Base-by-base conservation (phyloP, 2,888 invertebrate species). In the Scotopteryx bipunctaria region DNA sequence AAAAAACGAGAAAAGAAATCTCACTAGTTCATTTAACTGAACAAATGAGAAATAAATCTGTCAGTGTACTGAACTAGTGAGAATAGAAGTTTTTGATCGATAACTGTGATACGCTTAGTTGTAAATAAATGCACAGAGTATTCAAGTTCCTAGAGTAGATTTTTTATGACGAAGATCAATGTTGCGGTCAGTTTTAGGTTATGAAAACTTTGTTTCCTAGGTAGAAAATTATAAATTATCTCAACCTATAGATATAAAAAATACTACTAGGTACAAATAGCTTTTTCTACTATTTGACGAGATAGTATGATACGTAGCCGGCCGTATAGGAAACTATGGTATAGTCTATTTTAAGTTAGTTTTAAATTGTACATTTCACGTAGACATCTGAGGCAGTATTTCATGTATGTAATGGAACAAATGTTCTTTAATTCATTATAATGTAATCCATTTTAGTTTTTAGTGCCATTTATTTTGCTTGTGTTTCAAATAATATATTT, bases 321-420 rank as follows among this genome's bases (percentile, higher is more conserved):
- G n/a, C n/a, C n/a, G n/a, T n/a, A n/a, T n/a, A n/a, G n/a, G n/a
- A n/a, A n/a, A n/a, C n/a, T n/a, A n/a, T n/a, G n/a, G n/a, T n/a
- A n/a, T n/a, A n/a, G n/a, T n/a, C n/a, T n/a, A n/a, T n/a, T 36
- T 16, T 60, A 55, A 57, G 35, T 60, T 63, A 55, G 19, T 51
- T 47, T 11, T 38, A 45, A 61, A 51, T 31, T 46, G 56, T 55
- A 55, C 47, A 59, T 59, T 66, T 67, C 83, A 70, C 71, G 73
- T 78, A 77, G 89, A 89, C 89, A 89, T 89, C 89, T 90, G 82
- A 79, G 79, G 85, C 89, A 90, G 89, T 90, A 90, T 90, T 88
- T 84, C 75, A 80, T 72, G 67, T 77, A 76, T 71, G 67, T 71
- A 73, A 48, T 48, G 63, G 63, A 73, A 71, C 63, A 51, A 51